phyloP scores from a whole-genome alignment of 2,888 invertebrate species.

The Cephalotes varians region DNA sequence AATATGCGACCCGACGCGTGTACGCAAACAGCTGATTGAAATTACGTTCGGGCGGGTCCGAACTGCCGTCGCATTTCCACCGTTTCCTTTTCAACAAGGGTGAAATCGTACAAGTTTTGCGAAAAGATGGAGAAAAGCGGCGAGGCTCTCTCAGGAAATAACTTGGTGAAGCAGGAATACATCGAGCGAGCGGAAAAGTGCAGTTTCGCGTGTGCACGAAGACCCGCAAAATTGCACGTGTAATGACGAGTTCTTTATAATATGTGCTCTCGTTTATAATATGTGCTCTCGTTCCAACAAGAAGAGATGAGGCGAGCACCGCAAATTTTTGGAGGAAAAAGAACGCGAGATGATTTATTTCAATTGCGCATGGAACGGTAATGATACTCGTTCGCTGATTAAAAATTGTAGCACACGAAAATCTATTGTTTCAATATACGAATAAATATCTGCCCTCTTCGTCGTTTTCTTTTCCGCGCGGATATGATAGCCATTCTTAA shows the following conservation, averaged over 20 bases:
- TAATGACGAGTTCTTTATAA: not conserved
- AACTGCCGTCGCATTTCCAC: slow-evolving; percentile 54
- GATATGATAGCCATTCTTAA: not conserved
- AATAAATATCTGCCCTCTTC: not conserved
- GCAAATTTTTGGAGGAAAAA: not conserved
- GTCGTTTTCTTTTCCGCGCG: not conserved
- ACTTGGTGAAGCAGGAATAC: not conserved
- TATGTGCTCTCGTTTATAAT: not conserved
- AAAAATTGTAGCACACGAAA: not conserved
- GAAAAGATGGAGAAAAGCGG: slow-evolving; percentile 33
- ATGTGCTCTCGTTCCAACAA: not conserved
- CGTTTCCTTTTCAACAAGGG: slow-evolving; percentile 19
- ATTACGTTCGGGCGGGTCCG: slow-evolving; percentile 69
- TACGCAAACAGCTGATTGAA: slow-evolving; percentile 75
- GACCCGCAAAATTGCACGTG: not conserved
- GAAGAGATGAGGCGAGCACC: not conserved
- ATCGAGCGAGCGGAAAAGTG: slow-evolving; percentile 27
- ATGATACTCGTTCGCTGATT: not conserved
- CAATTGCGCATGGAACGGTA: not conserved
- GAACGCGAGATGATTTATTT: slow-evolving; percentile 22
- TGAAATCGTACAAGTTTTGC: slow-evolving; percentile 35
- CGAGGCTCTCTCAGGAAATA: slow-evolving; percentile 26
- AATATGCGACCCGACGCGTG: slow-evolving; percentile 55
- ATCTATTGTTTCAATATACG: not conserved
- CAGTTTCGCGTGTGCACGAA: slow-evolving; percentile 46